Conservation (phyloP, 2,888 invertebrate species). For the Cryptus armator region DNA sequence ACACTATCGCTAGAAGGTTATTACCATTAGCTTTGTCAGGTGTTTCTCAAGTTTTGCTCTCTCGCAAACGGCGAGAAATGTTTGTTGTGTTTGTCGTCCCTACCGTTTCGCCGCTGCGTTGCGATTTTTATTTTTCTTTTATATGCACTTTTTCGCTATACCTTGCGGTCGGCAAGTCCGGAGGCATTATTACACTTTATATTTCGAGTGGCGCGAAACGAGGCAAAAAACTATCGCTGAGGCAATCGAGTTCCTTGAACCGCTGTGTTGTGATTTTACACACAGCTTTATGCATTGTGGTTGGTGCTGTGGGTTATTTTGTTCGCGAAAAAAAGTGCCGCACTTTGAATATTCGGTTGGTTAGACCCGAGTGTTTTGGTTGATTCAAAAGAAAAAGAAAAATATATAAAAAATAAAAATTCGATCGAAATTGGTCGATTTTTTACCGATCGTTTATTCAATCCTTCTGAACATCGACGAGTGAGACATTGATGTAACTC, state of each 20-base stretch:
- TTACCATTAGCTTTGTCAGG: slow-evolving; percentile 63
- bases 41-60: slow-evolving; percentile 57
- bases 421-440: neutral
- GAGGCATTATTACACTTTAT: slow-evolving; percentile 64
- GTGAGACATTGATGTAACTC: slow-evolving; percentile 50
- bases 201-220: slow-evolving; percentile 62
- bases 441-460: slow-evolving; percentile 12
- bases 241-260: slow-evolving; percentile 66
- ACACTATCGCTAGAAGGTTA: slow-evolving; percentile 54
- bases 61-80: slow-evolving; percentile 13
- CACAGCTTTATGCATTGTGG: slow-evolving; percentile 3
- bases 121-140: slow-evolving; percentile 21
- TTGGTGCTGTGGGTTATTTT: neutral
- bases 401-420: neutral
- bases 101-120: slow-evolving; percentile 14
- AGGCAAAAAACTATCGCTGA: slow-evolving; percentile 54
- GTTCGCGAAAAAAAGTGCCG: neutral
- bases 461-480: slow-evolving; percentile 25
- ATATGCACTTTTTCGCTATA: slow-evolving; percentile 41
- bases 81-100: slow-evolving; percentile 35
- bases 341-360: neutral
- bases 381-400: neutral
- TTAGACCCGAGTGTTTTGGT: neutral
- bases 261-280: slow-evolving; percentile 24
- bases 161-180: slow-evolving; percentile 41